Base-by-base conservation (phyloP, 2,113 vertebrate species). In the Solea senegalensis region DNA sequence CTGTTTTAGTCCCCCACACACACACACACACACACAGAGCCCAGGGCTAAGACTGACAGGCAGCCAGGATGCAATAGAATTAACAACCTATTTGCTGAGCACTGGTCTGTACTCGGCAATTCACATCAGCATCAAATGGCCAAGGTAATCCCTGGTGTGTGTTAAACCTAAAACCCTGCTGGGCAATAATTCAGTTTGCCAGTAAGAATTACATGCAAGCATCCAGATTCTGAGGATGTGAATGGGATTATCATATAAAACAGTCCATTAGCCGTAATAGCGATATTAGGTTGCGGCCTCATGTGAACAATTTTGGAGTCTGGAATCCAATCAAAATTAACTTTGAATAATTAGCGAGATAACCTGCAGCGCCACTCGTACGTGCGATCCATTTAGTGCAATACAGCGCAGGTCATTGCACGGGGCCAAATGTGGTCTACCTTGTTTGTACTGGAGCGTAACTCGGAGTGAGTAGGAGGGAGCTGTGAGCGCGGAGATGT, bases 181-280 rank as follows among this genome's bases (percentile, higher is more conserved):
- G 67, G 16, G 40, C 77, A 74, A 62, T 1, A 0, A 67, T 43
- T 50, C 50, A 21, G 68, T 39, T 78, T 9, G 4, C 72, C 1
- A 2, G 39, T 27, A 34, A 55, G 71, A 76, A 80, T 73, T 44
- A 58, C 53, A 62, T 50, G 81, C 21, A 49, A 56, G 39, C 55
- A 26, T 40, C 69, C 68, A 46, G 34, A 74, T 78, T 72, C n/a
- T 27, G 26, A 71, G 68, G 46, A 74, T 66, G 56, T 68, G 75
- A 82, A 71, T 21, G 55, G 74, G 75, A 81, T 85, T 86, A 78
- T 66, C 82, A 83, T 80, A 76, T 80, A 54, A 88, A 88, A 76
- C 68, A 84, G 61, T 57, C 76, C 68, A 84, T 84, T 88, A 88
- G 63, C 27, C 72, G 34, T 85, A 84, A 88, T 64, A 70, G 74